Conservation (phyloP, 2,113 vertebrate species). For the Corvus cornix region DNA sequence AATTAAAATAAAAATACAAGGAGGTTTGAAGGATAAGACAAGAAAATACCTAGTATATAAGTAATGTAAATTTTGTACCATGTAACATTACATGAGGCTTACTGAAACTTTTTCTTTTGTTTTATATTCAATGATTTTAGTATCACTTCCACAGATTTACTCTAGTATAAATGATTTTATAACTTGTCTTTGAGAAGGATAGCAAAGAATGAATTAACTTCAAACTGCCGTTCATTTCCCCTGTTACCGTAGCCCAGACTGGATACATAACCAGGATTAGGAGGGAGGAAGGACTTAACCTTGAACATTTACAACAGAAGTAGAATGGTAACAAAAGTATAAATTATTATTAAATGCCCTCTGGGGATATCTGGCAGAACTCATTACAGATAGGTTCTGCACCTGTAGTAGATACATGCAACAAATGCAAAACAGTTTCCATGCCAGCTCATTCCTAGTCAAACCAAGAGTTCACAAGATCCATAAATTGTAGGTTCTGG, state of each 20-base stretch:
- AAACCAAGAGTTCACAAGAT: not conserved
- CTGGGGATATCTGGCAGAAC: not conserved
- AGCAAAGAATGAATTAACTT: not conserved
- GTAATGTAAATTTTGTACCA: not conserved
- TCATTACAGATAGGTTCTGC: not conserved
- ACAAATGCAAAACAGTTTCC: slow-evolving; percentile 3
- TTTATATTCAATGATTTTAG: not conserved
- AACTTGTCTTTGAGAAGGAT: not conserved
- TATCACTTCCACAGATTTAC: not conserved
- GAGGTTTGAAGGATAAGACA: not conserved
- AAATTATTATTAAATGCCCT: slow-evolving; percentile 37
- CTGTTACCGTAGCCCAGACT: not conserved
- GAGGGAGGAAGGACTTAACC: not conserved
- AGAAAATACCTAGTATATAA: not conserved
- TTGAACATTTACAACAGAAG: slow-evolving; percentile 32
- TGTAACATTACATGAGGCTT: not conserved
- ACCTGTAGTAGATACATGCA: slow-evolving; percentile 17
- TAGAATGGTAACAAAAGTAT: not conserved
- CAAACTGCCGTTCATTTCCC: not conserved
- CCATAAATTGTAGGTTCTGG: not conserved
- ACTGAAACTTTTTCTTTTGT: not conserved
- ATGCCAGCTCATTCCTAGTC: not conserved
- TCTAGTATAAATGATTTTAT: not conserved
- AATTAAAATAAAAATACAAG: not conserved
- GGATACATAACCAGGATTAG: not conserved